Evolutionary conservation across 2,888 invertebrate genomes (phyloP).

Genomic region (Atethmia centrago): DNA sequence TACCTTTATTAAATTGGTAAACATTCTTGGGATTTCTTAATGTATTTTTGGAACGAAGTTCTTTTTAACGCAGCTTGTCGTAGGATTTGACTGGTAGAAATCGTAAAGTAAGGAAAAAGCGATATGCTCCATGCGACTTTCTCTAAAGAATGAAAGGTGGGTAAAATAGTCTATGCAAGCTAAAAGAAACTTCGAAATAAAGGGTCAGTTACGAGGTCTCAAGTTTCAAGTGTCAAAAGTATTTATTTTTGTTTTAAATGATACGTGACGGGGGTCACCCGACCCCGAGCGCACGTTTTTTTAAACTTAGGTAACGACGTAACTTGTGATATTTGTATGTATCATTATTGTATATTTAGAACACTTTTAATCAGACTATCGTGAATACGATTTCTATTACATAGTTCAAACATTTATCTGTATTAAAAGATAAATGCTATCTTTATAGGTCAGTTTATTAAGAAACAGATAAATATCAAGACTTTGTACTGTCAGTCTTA

Average conservation of each 20-base stretch:
- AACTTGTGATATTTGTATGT: neutral
- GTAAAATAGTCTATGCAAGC: no score
- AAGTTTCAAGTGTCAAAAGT: no score
- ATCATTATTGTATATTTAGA: neutral
- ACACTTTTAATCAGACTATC: neutral
- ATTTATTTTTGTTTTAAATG: no score
- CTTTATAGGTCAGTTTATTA: slow-evolving; percentile 20
- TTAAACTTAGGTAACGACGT: neutral
- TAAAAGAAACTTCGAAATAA: no score
- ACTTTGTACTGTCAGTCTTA: neutral
- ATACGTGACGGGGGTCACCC: no score
- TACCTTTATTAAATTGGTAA: slow-evolving; percentile 2
- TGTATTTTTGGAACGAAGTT: neutral
- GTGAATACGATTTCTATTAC: neutral
- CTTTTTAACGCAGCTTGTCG: no score
- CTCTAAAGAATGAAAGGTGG: no score
- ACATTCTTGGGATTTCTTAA: slow-evolving; percentile 5
- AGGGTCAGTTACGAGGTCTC: no score
- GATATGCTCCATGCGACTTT: no score
- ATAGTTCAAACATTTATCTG: neutral
- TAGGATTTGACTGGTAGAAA: no score
- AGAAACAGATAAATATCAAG: neutral
- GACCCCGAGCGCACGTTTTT: neutral
- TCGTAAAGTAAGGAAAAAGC: no score
- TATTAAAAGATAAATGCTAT: slow-evolving; percentile 6